Percentiles rank a stretch among this genome's conserved stretches.
Evolutionary conservation across 2,888 invertebrate species (phyloP).

Genomic region (Tineola bisselliella): DNA sequence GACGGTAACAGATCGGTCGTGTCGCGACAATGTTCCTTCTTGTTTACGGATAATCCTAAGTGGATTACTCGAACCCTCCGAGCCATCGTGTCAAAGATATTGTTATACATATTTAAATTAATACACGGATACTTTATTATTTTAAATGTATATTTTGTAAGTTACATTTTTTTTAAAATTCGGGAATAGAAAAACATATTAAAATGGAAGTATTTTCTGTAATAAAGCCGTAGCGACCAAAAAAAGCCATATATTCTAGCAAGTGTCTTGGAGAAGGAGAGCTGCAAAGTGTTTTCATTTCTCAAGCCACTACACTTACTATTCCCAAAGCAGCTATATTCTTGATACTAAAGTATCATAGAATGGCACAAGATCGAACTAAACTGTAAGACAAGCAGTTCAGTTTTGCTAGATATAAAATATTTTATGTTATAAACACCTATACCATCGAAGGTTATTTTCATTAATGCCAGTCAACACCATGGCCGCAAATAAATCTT

Average conservation of each 20-base stretch:
- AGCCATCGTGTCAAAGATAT: neutral
- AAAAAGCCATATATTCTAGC: neutral
- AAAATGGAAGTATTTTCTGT: neutral
- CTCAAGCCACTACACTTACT: neutral
- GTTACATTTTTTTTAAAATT: neutral
- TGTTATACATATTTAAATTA: constrained; percentile 5
- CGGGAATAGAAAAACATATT: neutral
- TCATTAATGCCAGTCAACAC: no score
- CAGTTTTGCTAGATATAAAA: neutral
- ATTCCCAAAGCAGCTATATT: constrained; percentile 1
- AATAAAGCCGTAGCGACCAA: neutral
- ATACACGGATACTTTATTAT: neutral
- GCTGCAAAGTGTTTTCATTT: constrained; percentile 2
- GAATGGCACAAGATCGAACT: neutral
- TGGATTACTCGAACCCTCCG: constrained; percentile 41
- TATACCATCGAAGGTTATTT: no score
- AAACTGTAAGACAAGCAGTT: neutral
- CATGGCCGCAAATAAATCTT: no score
- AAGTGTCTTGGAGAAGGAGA: neutral
- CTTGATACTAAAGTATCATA: neutral
- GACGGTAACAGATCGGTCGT: constrained; percentile 60
- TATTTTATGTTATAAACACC: no score
- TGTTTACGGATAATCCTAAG: constrained; percentile 63
- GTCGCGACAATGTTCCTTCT: constrained; percentile 54
- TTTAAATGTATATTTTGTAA: neutral